Percentiles rank a stretch among this genome's conserved stretches.
phyloP scores from a whole-genome alignment of 2,113 vertebrate genomes.

The Pterophyllum scalare region DNA sequence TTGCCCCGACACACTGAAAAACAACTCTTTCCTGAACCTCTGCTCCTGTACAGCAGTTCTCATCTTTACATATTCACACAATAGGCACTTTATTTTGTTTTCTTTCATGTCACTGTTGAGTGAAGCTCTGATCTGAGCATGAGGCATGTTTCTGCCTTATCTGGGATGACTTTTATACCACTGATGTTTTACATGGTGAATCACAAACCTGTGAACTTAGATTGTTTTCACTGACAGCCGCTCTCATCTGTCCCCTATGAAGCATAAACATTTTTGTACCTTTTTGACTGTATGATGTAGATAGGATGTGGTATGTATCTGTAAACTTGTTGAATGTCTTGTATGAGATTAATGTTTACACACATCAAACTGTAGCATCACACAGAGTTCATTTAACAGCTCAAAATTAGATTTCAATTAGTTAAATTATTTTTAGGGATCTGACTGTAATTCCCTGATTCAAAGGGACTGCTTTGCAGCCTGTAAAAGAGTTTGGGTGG shows the following conservation, averaged over 20 bases:
- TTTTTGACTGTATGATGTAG: conserved; percentile 58
- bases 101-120: conserved; percentile 14
- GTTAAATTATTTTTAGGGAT: conserved; percentile 1
- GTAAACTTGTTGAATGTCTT: conserved; percentile 55
- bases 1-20: not conserved
- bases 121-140: conserved; percentile 36
- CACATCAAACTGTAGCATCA: conserved; percentile 73
- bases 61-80: conserved; percentile 39
- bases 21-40: conserved; percentile 33
- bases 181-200: conserved; percentile 31
- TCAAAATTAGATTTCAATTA: conserved; percentile 18
- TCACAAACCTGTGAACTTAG: conserved; percentile 5
- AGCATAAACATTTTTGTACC: conserved; percentile 62
- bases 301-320: conserved; percentile 42
- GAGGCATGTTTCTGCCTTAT: conserved; percentile 33
- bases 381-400: conserved; percentile 45
- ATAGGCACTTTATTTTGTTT: conserved; percentile 72
- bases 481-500: not conserved
- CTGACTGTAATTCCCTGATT: conserved; percentile 9
- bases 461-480: not conserved
- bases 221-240: not conserved
- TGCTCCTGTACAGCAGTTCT: conserved; percentile 36
- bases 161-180: conserved; percentile 45
- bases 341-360: conserved; percentile 66
- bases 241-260: conserved; percentile 26